Conservation (phyloP, 2,888 invertebrate species). For the Idaea aversata region DNA sequence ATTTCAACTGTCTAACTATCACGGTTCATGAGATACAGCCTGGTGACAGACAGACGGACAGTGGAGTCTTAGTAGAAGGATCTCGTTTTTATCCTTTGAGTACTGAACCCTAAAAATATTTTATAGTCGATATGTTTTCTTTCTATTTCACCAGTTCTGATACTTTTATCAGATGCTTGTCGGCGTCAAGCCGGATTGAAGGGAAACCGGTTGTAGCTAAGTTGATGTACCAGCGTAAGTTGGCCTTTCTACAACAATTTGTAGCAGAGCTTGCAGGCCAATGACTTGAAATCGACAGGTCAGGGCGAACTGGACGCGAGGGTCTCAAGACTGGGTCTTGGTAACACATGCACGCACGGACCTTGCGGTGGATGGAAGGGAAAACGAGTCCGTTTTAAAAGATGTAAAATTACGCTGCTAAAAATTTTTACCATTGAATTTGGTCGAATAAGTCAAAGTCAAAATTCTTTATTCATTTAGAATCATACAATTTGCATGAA, state of each 20-base stretch:
- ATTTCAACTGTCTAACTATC: too few species aligned
- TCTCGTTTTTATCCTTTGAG: too few species aligned
- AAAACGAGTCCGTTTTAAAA: conserved; percentile 8
- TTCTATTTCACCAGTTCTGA: conserved; percentile 30
- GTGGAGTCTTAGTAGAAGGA: too few species aligned
- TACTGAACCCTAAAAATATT: neutral
- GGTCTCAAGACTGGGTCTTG: neutral
- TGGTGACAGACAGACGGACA: too few species aligned
- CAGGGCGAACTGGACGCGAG: conserved; percentile 30
- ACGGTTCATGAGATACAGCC: too few species aligned
- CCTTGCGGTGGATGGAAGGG: conserved; percentile 1
- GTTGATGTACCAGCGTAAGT: conserved; percentile 43
- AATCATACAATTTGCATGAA: too few species aligned
- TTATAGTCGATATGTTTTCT: conserved; percentile 7
- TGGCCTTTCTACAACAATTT: conserved; percentile 21
- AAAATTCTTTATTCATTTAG: too few species aligned
- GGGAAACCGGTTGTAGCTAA: conserved; percentile 67
- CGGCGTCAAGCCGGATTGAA: conserved; percentile 48
- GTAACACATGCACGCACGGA: neutral
- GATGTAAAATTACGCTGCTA: neutral
- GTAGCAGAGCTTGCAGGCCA: neutral
- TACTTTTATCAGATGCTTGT: conserved; percentile 55
- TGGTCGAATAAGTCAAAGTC: too few species aligned
- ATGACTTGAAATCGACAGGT: conserved; percentile 15
- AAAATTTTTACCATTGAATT: neutral